A percentile compares a stretch with the other conserved stretches of the same genome.
phyloP scores from a whole-genome alignment of 2,113 vertebrate genomes.

The Pavo muticus region DNA sequence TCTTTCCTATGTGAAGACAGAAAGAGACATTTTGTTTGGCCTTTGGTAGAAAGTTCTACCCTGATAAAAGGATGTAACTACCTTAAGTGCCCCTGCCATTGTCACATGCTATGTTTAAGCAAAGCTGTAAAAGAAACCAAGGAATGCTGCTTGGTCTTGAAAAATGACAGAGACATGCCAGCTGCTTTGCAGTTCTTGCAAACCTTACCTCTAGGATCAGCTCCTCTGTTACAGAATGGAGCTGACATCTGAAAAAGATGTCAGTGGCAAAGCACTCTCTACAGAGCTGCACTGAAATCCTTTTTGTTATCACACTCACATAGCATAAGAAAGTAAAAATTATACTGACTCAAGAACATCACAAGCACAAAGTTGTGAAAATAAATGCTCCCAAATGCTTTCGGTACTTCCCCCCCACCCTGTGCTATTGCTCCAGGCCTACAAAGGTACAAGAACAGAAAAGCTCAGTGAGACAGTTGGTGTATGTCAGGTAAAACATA shows the following conservation, averaged over 20 bases:
- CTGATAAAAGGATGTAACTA: not conserved
- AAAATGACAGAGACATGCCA: constrained; percentile 13
- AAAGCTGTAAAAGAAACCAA: not conserved
- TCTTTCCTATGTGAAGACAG: not conserved
- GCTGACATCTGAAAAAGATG: not conserved
- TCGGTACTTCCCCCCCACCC: not conserved
- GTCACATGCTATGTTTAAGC: not conserved
- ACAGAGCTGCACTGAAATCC: not conserved
- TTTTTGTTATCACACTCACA: constrained; percentile 2
- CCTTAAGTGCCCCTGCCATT: not conserved
- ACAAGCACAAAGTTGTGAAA: not conserved
- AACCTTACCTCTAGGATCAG: not conserved
- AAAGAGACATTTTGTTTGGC: not conserved
- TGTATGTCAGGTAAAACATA: not conserved
- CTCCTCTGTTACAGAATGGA: not conserved
- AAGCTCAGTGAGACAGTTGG: not conserved
- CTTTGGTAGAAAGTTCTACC: not conserved
- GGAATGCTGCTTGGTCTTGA: not conserved
- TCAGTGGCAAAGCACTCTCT: not conserved
- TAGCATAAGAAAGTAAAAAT: constrained; percentile 35
- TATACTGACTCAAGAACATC: not conserved
- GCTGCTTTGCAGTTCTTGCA: not conserved
- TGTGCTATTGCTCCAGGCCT: not conserved
- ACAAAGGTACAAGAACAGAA: not conserved
- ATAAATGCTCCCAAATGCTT: not conserved